These are phyloP conservation scores for Petrocephalus schoutedeni DNA, from an alignment of 2,797 vertebrate genomes.

Conservation along the genomic window DNA sequence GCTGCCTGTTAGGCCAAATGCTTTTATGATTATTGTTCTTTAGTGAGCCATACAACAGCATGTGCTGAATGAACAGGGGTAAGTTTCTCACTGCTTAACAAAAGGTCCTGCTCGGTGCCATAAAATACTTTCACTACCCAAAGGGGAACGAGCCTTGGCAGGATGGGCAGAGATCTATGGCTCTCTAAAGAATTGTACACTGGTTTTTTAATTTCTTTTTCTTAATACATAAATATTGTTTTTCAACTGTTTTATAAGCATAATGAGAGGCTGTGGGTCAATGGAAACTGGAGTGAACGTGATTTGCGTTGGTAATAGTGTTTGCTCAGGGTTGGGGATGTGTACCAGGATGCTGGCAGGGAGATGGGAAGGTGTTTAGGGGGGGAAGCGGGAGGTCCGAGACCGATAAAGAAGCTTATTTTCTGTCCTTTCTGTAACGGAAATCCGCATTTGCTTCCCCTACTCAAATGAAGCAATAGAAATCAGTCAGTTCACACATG, in stretches of 20 bases:
- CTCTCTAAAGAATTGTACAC: not conserved
- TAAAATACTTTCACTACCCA: not conserved
- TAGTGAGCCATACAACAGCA: not conserved
- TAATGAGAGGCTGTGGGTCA: not conserved
- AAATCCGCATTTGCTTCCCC: constrained; percentile 22
- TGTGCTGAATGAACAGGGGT: not conserved
- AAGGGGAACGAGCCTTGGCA: not conserved
- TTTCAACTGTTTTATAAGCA: not conserved
- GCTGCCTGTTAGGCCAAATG: too few relatives aligned
- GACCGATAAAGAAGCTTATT: constrained; percentile 30
- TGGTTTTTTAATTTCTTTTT: not conserved
- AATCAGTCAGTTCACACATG: not conserved
- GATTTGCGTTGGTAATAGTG: too few relatives aligned
- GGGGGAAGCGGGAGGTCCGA: constrained; percentile 13
- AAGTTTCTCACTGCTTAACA: not conserved
- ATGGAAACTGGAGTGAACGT: not conserved
- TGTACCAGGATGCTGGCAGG: not conserved
- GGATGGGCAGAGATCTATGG: not conserved
- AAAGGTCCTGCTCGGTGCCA: not conserved
- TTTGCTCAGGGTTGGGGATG: not conserved
- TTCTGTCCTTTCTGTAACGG: constrained; percentile 41
- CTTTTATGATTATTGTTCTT: not conserved
- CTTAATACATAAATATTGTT: not conserved
- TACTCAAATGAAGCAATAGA: not conserved
- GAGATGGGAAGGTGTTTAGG: not conserved